A percentile compares a stretch with the other conserved stretches of the same genome.
phyloP scores from a whole-genome alignment of 2,888 invertebrate species.

The Morpho helenor region DNA sequence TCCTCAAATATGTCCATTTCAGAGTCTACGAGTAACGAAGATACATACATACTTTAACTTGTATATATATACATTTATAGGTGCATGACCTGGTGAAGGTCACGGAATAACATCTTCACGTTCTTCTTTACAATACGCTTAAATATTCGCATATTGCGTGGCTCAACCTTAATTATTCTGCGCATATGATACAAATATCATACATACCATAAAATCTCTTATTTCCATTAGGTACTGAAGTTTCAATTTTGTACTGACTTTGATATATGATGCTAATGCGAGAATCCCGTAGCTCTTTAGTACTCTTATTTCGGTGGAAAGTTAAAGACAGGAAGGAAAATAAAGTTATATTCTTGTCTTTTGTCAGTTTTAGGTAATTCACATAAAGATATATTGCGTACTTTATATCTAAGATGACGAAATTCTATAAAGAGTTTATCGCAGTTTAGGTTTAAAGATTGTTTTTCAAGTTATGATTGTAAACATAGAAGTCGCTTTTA shows the following conservation, averaged over 20 bases:
- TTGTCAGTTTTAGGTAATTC: not conserved
- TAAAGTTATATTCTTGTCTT: not conserved
- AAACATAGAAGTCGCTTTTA: too few species aligned
- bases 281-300: not conserved
- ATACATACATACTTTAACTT: too few species aligned
- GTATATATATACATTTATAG: too few species aligned
- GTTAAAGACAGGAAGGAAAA: not conserved
- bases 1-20: too few species aligned
- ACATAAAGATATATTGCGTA: constrained; percentile 2
- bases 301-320: not conserved
- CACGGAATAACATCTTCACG: too few species aligned
- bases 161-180: not conserved
- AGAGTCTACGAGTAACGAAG: too few species aligned
- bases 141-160: not conserved
- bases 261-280: constrained; percentile 12
- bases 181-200: constrained; percentile 6
- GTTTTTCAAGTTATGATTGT: too few species aligned
- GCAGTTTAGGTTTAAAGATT: too few species aligned
- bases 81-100: too few species aligned
- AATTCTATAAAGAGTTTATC: too few species aligned
- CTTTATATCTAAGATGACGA: not conserved
- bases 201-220: constrained; percentile 10
- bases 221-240: constrained; percentile 9
- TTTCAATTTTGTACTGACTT: constrained; percentile 9
- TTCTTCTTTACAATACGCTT: too few species aligned